phyloP scores from a whole-genome alignment of 2,113 vertebrate species.

The Myotis yumanensis region DNA sequence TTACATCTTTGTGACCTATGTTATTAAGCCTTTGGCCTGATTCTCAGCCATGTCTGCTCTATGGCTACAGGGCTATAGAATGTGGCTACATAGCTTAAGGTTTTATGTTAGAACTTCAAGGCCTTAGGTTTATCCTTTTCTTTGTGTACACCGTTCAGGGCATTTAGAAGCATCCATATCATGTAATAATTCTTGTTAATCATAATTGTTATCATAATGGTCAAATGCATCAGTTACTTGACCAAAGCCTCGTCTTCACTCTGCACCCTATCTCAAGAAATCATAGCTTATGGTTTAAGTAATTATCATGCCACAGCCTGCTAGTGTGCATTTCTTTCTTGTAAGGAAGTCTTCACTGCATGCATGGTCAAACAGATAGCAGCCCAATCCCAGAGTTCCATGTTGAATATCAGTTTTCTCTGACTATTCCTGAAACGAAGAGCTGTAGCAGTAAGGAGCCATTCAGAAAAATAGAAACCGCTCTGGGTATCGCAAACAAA shows the following conservation, averaged over 20 bases:
- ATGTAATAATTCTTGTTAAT: conserved; percentile 7
- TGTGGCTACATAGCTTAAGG: not conserved
- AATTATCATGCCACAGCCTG: not conserved
- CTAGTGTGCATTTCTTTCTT: not conserved
- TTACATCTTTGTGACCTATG: not conserved
- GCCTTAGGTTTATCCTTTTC: not conserved
- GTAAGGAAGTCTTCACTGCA: not conserved
- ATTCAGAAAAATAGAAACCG: conserved; percentile 23
- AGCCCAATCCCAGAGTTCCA: not conserved
- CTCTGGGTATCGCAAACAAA: not conserved
- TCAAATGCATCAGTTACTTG: conserved; percentile 4
- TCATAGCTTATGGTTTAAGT: not conserved
- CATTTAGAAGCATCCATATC: not conserved
- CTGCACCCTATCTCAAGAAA: not conserved
- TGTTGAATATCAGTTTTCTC: not conserved
- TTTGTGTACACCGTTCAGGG: not conserved
- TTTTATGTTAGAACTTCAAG: conserved; percentile 6
- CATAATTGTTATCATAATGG: not conserved
- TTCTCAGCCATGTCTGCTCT: not conserved
- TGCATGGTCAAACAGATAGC: not conserved
- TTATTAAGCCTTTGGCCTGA: not conserved
- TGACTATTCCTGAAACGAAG: not conserved
- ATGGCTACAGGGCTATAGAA: not conserved
- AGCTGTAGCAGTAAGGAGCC: not conserved
- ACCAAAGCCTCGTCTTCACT: not conserved